Evolutionary conservation across 2,797 vertebrate genomes (phyloP), one percentile per base, ranked within the genome.

Genomic region (Gallinago solitaria): DNA sequence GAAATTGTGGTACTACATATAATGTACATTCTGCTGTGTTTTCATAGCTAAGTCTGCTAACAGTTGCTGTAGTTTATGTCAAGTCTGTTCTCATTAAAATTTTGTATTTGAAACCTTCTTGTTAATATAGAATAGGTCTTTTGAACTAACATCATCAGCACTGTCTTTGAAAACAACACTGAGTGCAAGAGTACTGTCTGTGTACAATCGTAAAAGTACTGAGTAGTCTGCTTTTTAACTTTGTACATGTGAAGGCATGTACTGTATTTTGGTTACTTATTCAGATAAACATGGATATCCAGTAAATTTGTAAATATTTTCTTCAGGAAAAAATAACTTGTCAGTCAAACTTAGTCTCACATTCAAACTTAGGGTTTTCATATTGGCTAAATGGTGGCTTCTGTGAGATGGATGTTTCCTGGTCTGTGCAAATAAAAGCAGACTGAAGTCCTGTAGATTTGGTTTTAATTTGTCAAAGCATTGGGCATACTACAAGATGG

Each of bases 221-320:
- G 18, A 74, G 5, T 33, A 54, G 24, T 15, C 15, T 67, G 10
- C 15, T 37, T 2, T 57, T 93, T 23, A n/a, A 35, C 9, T 84
- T 71, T 15, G 5, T n/a, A 5, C 2, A 1, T 67, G 20, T 37
- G 47, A 9, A 63, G 79, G 12, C 53, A 23, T 1, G 1, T 48
- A 2, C 19, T 60, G 83, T n/a, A 9, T 43, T 90, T 65, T 73
- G 65, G 12, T 30, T 86, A 1, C 2, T 83, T 5, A 7, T 8
- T 83, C 27, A 67, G 27, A 21, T 69, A 65, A 61, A 61, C 54
- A 11, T 83, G 60, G 6, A 28, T 51, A 73, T 20, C 15, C 14
- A n/a, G 6, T 67, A 54, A 21, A 85, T n/a, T 78, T 61, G 5
- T 83, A 48, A 89, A 27, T 84, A 23, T 2, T 8, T 1, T 48